Base-by-base conservation (phyloP, 2,888 invertebrate genomes). In the Folsomia candida region DNA sequence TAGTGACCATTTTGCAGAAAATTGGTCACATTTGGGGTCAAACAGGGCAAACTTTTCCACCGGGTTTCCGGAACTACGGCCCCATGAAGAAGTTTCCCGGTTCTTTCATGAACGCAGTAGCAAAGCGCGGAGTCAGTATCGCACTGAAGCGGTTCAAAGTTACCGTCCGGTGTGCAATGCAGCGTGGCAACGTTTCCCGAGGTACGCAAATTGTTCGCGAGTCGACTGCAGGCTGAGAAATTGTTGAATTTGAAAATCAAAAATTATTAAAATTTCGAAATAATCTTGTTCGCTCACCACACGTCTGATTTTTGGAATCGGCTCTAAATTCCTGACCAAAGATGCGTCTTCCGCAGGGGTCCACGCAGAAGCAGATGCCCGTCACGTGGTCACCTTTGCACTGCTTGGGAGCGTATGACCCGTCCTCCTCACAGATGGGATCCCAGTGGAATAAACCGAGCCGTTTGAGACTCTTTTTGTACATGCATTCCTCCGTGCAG, bases 61-160 rank as follows among this genome's bases (percentile, higher is more conserved):
- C 89, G 85, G 2, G 81, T 82, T 79, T 88, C 86, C 0, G 87
- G 87, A 4, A 89, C 86, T 0, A 88, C 86, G 51, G 81, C 83
- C 37, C 81, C 80, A n/a, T n/a, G n/a, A 1, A 82, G 83, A 1
- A 88, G 85, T 77, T 87, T 85, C 22, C 90, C 90, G 65, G 88
- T 89, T 81, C 81, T 84, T 0, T 85, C 83, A 47, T 88, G 85
- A 1, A 86, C 88, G 82, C 90, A 90, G 89, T 89, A 90, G 81
- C 90, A 90, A 75, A 88, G 81, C 1, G 87, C 88, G 9, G 68
- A 65, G 11, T 75, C 75, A 68, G 86, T 84, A 81, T 89, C 88
- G 80, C 90, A 90, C 81, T 90, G 90, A 28, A 90, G 81, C 25
- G 85, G 83, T 80, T 90, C 90, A 81, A 87, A 90, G 83, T 89